A percentile compares a stretch with the other conserved stretches of the same genome.
These are phyloP conservation scores for Apamea epomidion DNA, from an alignment of 2,888 invertebrate species.

Conservation along the genomic window DNA sequence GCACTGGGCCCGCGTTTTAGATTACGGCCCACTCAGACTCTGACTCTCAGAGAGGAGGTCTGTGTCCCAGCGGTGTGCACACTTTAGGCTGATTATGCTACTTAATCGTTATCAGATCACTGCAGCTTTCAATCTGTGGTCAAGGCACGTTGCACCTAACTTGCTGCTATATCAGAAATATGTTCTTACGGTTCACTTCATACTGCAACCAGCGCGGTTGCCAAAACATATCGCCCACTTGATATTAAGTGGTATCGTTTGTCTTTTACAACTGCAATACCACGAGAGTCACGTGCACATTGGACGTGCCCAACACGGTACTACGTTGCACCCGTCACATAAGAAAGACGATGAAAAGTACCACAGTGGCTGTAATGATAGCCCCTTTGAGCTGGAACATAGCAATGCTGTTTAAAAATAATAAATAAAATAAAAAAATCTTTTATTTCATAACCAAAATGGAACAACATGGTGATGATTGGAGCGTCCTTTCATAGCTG, in stretches of 20 bases:
- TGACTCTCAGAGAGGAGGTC: not conserved
- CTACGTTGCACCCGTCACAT: not conserved
- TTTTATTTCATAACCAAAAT: too few relatives aligned
- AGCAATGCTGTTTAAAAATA: too few relatives aligned
- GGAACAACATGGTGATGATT: too few relatives aligned
- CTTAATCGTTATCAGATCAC: not conserved
- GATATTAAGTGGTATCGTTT: slow-evolving; percentile 19
- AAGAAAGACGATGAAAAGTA: not conserved
- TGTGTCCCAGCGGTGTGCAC: not conserved
- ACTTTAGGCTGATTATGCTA: not conserved
- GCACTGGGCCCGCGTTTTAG: not conserved
- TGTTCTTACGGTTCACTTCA: not conserved
- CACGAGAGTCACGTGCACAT: slow-evolving; percentile 6
- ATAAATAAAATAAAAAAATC: too few relatives aligned
- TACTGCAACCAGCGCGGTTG: not conserved
- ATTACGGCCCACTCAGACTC: not conserved
- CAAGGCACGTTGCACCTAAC: not conserved
- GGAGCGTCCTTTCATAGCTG: too few relatives aligned
- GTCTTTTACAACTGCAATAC: slow-evolving; percentile 27
- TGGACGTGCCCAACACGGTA: slow-evolving; percentile 10
- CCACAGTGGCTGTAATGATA: too few relatives aligned
- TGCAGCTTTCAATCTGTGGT: not conserved
- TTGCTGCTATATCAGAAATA: not conserved
- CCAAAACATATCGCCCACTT: slow-evolving; percentile 22
- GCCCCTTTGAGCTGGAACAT: not conserved